Percentiles rank a stretch among this genome's conserved stretches.
Conservation (phyloP, 2,113 vertebrate genomes). For the Anhinga rufa region DNA sequence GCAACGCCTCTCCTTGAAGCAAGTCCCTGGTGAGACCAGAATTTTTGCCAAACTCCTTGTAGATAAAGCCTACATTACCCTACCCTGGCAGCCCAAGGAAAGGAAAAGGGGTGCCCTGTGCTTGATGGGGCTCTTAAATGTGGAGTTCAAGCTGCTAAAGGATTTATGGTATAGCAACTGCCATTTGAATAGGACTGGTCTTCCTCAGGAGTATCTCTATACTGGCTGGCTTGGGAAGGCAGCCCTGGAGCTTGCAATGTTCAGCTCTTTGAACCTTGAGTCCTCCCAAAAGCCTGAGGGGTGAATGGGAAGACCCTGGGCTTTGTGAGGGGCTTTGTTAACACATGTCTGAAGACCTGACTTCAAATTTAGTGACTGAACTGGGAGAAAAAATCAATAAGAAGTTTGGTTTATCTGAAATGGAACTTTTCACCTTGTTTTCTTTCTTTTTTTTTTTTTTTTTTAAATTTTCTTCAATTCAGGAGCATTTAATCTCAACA, state of each 20-base stretch:
- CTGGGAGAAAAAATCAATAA: not conserved
- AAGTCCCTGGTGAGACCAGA: not conserved
- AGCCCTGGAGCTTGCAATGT: not conserved
- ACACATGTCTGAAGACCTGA: not conserved
- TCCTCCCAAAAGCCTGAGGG: not conserved
- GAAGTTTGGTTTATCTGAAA: not conserved
- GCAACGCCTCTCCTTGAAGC: not conserved
- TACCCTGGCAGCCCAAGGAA: not conserved
- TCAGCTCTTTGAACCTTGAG: not conserved
- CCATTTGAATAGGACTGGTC: not conserved
- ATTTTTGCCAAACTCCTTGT: not conserved
- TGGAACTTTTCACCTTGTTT: not conserved
- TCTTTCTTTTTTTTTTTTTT: not conserved
- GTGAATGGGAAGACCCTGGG: not conserved
- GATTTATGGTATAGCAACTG: not conserved
- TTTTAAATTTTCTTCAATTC: not conserved
- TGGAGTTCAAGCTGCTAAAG: not conserved
- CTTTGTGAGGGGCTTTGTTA: not conserved
- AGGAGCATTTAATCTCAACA: not conserved
- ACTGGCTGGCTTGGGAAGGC: not conserved
- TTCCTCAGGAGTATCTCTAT: not conserved
- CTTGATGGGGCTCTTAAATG: not conserved
- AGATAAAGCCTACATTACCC: not conserved
- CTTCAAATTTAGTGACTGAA: not conserved
- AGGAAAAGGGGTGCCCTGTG: not conserved